Evolutionary conservation across 2,797 vertebrate species (phyloP).

Genomic region (Carduelis carduelis): DNA sequence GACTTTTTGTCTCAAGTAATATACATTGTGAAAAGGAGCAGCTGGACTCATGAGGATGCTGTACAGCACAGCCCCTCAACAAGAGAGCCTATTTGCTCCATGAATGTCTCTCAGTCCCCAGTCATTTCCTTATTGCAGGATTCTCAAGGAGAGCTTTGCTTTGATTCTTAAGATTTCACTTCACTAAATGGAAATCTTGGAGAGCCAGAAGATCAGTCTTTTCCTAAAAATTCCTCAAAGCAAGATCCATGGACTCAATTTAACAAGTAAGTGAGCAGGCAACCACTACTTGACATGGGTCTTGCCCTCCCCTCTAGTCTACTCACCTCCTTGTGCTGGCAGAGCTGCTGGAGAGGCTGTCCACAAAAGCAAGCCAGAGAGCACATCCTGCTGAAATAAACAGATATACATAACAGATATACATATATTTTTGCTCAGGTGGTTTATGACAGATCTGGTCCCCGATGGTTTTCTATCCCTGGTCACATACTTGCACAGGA

Average conservation of each 20-base stretch:
- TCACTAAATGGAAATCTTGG: background rate
- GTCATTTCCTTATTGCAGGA: background rate
- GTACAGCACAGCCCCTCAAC: background rate
- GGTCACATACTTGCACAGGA: fast-evolving
- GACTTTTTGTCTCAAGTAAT: background rate
- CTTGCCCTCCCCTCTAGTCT: background rate
- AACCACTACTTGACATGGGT: background rate
- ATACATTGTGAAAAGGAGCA: background rate
- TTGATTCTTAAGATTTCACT: background rate
- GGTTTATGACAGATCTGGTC: background rate
- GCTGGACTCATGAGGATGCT: background rate
- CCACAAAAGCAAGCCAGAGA: background rate
- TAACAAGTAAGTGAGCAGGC: background rate
- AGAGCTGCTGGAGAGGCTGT: background rate
- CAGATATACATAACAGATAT: background rate
- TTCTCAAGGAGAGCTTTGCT: background rate
- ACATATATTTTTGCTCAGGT: background rate
- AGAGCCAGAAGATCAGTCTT: background rate
- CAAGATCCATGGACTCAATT: background rate
- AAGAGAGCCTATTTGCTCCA: background rate
- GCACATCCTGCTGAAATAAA: background rate
- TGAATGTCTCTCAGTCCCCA: background rate
- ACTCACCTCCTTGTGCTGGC: background rate
- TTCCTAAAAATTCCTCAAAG: background rate
- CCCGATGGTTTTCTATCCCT: background rate